Evolutionary conservation across 2,888 invertebrate species (phyloP), one percentile per base, ranked within the genome.

Genomic region (Mystacides longicornis): DNA sequence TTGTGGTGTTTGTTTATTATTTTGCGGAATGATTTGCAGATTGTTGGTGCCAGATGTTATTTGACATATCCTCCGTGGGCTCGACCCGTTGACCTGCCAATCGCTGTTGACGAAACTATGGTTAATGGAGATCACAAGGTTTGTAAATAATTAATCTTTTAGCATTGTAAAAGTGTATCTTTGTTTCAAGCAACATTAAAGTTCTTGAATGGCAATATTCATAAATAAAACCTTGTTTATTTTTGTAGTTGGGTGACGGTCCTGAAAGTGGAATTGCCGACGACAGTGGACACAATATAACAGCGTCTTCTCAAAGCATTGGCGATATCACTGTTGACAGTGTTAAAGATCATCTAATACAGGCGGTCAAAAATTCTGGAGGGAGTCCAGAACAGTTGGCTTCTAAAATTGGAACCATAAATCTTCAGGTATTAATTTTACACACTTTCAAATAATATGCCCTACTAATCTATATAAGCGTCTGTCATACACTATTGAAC

Each of bases 271-370:
- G 65, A 9, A 63, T 69, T 59, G 71, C 74, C 2, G 75, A 72
- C 4, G 70, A 68, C 14, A 62, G 49, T 4, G 52, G 52, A 45
- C 75, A 75, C 63, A 75, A 75, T 68, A 73, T 75, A 62, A 86
- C 77, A 67, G 83, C 69, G 59, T 81, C 68, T 66, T 81, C 69
- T 64, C 68, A 59, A 68, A 71, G 57, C 68, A 79, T 84, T 58
- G 93, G 87, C 16, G 94, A 94, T 73, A 93, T 95, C 68, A 95
- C 95, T 2, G 89, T 94, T 62, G 95, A 96, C 78, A 94, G 93
- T 23, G 92, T 95, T 50, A 86, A 90, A 62, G 93, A 93, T 73
- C 93, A 94, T 77, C 79, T 89, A 42, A 65, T 62, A 61, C 67
- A 70, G 18, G 62, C 60, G 9, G 59, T 58, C 11, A 68, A 69